phyloP scores from a whole-genome alignment of 2,113 vertebrate genomes.

The Eptatretus burgeri region DNA sequence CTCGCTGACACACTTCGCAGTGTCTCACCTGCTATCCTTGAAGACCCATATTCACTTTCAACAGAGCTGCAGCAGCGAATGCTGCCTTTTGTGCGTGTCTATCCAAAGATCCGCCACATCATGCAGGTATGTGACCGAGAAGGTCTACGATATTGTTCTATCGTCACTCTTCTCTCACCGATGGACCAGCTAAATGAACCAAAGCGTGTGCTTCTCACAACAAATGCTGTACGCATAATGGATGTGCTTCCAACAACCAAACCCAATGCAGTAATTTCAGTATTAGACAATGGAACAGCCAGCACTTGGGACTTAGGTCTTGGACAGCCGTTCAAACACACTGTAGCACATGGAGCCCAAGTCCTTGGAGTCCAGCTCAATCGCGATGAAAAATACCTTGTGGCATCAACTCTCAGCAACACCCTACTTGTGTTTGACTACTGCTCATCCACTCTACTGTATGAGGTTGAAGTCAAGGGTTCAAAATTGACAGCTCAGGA shows the following conservation, averaged over 20 bases:
- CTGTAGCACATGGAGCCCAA: slow-evolving; percentile 61
- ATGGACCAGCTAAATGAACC: slow-evolving; percentile 92
- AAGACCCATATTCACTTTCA: slow-evolving; percentile 58
- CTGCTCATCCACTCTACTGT: slow-evolving; percentile 72
- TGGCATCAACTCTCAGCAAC: slow-evolving; percentile 86
- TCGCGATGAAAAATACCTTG: slow-evolving; percentile 66
- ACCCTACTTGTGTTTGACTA: slow-evolving; percentile 87
- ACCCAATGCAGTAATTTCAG: slow-evolving; percentile 57
- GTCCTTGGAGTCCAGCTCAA: slow-evolving; percentile 68
- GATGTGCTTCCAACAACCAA: slow-evolving; percentile 69
- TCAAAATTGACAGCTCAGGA: slow-evolving; percentile 24
- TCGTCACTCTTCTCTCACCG: slow-evolving; percentile 78
- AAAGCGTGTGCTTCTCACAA: slow-evolving; percentile 51
- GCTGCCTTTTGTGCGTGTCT: slow-evolving; percentile 66
- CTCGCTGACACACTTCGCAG: slow-evolving; percentile 53
- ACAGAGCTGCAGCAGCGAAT: slow-evolving; percentile 84
- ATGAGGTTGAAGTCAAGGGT: slow-evolving; percentile 84
- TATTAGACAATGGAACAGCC: slow-evolving; percentile 75
- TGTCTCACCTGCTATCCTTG: slow-evolving; percentile 52
- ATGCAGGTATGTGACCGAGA: slow-evolving; percentile 92
- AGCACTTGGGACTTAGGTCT: slow-evolving; percentile 90
- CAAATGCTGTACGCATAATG: slow-evolving; percentile 71
- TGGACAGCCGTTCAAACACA: slow-evolving; percentile 55
- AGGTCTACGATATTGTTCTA: slow-evolving; percentile 88
- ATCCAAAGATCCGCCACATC: slow-evolving; percentile 78